Evolutionary conservation across 2,113 vertebrate genomes (phyloP), one percentile per base, ranked within the genome.

Genomic region (Recurvirostra avosetta): DNA sequence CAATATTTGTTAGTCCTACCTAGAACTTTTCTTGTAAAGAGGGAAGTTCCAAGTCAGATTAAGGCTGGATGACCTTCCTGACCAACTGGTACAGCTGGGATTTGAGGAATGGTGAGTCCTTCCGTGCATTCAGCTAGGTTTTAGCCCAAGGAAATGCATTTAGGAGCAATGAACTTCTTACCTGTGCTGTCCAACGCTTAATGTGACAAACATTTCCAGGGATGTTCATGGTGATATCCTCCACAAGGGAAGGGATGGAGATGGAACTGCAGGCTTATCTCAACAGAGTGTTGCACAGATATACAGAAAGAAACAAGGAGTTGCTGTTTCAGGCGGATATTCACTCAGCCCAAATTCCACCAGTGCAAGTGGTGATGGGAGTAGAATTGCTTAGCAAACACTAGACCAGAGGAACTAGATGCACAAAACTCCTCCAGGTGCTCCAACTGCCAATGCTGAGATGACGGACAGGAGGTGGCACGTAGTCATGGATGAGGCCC

Each of bases 181-280:
- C 15, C 29, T 45, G 34, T 67, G 15, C 22, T 41, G 13, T 21
- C 25, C 25, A 3, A 11, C 11, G 22, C 23, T 63, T 26, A 26
- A 38, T 0, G 0, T 29, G 38, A 17, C 30, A 34, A 1, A 21
- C 29, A 20, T n/a, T 45, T 23, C 14, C 66, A 43, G 43, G 32
- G 29, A 17, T 34, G 56, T 29, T n/a, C 50, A 15, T 17, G 23
- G 55, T 58, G 55, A 36, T 20, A 34, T 12, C 17, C 25, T 74
- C 26, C 61, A 41, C 12, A 15, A 74, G 22, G 49, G 36, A 43
- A 32, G 36, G n/a, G 26, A 8, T 22, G 30, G 67, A 70, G 52
- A 76, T 12, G n/a, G 29, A 22, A 3, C 11, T 52, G 50, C 38
- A 63, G 53, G 12, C 45, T 77, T 45, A 30, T 36, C 53, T 68